These are phyloP conservation scores for Egretta garzetta DNA, from an alignment of 2,113 vertebrate species.

Conservation along the genomic window DNA sequence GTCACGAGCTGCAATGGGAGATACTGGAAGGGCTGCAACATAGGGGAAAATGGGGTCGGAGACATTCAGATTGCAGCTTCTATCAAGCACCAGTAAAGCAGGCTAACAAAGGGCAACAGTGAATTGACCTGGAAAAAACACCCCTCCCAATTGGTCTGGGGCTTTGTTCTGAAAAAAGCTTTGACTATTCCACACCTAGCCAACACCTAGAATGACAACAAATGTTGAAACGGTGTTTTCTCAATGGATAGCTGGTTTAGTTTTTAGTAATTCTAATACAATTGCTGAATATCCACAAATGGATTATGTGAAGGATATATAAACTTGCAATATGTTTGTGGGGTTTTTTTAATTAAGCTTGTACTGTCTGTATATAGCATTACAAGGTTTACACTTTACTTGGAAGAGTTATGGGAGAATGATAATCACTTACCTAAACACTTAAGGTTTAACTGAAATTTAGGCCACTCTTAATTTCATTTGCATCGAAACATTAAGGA, in stretches of 20 bases:
- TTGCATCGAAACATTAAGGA: neutral
- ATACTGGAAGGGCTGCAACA: neutral
- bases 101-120: neutral
- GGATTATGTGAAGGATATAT: neutral
- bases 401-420: neutral
- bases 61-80: neutral
- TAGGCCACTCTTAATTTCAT: neutral
- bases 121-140: neutral
- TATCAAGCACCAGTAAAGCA: neutral
- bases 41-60: neutral
- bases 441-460: neutral
- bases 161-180: neutral
- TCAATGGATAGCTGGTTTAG: neutral
- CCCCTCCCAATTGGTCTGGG: neutral
- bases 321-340: neutral
- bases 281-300: neutral
- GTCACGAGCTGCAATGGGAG: neutral
- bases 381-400: neutral
- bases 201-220: neutral
- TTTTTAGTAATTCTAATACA: neutral
- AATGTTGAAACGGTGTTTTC: neutral
- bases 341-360: constrained; percentile 2
- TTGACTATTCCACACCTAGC: neutral
- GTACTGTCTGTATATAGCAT: neutral
- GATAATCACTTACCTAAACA: neutral